A percentile compares a stretch with the other conserved stretches of the same genome.
Evolutionary conservation across 2,797 vertebrate genomes (phyloP).

Genomic region (Cetoscarus ocellatus): DNA sequence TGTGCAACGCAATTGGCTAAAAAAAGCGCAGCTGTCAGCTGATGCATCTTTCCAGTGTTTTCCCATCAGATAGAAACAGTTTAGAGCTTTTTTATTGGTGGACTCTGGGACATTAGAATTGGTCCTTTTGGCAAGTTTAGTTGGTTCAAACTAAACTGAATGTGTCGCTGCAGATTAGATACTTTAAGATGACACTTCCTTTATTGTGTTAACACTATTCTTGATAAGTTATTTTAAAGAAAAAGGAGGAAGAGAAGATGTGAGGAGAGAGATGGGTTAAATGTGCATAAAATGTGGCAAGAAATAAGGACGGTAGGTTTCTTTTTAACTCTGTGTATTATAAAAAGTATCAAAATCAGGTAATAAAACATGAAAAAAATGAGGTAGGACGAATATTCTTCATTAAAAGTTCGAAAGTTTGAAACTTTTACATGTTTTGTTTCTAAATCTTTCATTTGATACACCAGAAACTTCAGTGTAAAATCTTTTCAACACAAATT

Average conservation of each 20-base stretch:
- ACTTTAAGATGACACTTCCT: neutral
- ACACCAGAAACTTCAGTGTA: too few relatives aligned
- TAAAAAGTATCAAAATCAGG: too few relatives aligned
- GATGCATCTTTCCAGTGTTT: constrained; percentile 76
- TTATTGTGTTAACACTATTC: neutral
- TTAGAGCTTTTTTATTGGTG: constrained; percentile 24
- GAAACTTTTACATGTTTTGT: too few relatives aligned
- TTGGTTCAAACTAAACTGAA: constrained; percentile 15
- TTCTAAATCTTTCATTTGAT: too few relatives aligned
- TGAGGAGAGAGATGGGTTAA: too few relatives aligned
- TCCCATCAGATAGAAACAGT: constrained; percentile 65
- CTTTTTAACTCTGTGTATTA: too few relatives aligned
- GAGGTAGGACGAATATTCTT: too few relatives aligned
- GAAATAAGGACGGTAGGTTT: neutral
- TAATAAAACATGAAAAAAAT: too few relatives aligned
- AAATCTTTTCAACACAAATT: too few relatives aligned
- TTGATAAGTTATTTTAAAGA: constrained; percentile 7
- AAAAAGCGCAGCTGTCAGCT: constrained; percentile 84
- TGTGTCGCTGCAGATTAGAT: constrained; percentile 19
- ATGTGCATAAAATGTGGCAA: neutral
- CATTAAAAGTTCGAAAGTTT: too few relatives aligned
- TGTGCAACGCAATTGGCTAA: constrained; percentile 76
- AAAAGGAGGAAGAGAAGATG: neutral
- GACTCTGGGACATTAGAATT: constrained; percentile 19
- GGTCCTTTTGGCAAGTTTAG: constrained; percentile 26